phyloP scores from a whole-genome alignment of 2,888 invertebrate species.

The Oscheius sp. region DNA sequence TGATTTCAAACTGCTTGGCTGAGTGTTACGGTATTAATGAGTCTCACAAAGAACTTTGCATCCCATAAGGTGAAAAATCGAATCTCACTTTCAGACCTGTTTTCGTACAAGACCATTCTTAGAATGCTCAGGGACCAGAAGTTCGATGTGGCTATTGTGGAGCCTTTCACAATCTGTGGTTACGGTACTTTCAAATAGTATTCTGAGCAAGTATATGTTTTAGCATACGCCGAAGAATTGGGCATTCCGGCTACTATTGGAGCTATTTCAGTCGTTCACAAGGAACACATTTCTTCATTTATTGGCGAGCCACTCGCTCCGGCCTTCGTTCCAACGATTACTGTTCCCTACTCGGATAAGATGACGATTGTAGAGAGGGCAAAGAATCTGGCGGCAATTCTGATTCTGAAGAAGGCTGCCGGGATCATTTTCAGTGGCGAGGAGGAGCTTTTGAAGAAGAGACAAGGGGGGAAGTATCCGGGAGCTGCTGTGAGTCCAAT shows the following conservation, averaged over 20 bases:
- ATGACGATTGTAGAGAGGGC: constrained; percentile 32
- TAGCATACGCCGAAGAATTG: constrained; percentile 16
- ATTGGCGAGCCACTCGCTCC: constrained; percentile 27
- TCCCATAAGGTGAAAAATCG: background rate
- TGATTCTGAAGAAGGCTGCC: background rate
- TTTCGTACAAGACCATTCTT: background rate
- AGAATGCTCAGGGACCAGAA: constrained; percentile 6
- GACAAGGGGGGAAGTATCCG: constrained; percentile 4
- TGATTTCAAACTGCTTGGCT: too few relatives aligned
- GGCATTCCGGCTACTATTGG: constrained; percentile 43
- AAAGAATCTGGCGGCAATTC: constrained; percentile 1
- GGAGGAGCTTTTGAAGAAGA: constrained; percentile 6
- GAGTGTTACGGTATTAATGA: too few relatives aligned
- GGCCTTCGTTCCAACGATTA: constrained; percentile 16
- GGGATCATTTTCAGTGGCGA: background rate
- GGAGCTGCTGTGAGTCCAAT: background rate
- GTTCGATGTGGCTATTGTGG: constrained; percentile 29
- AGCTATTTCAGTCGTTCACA: constrained; percentile 38
- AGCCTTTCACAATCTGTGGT: constrained; percentile 31
- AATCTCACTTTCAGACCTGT: background rate
- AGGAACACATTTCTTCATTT: constrained; percentile 41
- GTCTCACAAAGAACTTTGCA: too few relatives aligned
- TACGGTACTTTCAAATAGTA: background rate
- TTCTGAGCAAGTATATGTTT: background rate
- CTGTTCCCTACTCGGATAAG: background rate